Evolutionary conservation across 2,113 vertebrate genomes (phyloP).

Genomic region (Podocnemis expansa): DNA sequence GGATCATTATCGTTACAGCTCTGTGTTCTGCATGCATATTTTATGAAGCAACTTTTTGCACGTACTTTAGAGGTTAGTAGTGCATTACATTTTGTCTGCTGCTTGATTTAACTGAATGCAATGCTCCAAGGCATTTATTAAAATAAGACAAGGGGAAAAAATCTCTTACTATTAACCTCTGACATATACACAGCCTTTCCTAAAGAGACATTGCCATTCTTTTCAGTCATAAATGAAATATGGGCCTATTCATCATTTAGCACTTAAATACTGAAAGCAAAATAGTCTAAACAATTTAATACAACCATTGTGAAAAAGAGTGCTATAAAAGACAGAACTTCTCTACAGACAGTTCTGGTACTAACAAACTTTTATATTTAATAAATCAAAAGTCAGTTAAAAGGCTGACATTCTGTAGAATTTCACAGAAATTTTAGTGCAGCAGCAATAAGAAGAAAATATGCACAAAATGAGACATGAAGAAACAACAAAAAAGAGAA

Average conservation of each 20-base stretch:
- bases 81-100: constrained; percentile 54
- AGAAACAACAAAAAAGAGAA: accelerated
- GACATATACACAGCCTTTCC: constrained; percentile 26
- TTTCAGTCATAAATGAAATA: neutral
- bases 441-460: accelerated
- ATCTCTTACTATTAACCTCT: constrained; percentile 29
- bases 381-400: neutral
- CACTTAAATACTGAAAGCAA: neutral
- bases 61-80: constrained; percentile 54
- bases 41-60: constrained; percentile 67
- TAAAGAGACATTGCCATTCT: constrained; percentile 3
- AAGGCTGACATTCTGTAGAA: accelerated
- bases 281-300: neutral
- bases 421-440: neutral
- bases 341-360: neutral
- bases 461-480: neutral
- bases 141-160: constrained; percentile 52
- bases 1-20: constrained; percentile 47
- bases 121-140: constrained; percentile 64
- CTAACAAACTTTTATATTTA: neutral
- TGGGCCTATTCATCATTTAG: neutral
- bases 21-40: constrained; percentile 66
- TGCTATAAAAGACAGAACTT: too few relatives aligned
- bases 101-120: constrained; percentile 59
- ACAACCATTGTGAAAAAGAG: too few relatives aligned